Base-by-base conservation (phyloP, 1,140 invertebrate genomes). In the Armadillidium nasatum region DNA sequence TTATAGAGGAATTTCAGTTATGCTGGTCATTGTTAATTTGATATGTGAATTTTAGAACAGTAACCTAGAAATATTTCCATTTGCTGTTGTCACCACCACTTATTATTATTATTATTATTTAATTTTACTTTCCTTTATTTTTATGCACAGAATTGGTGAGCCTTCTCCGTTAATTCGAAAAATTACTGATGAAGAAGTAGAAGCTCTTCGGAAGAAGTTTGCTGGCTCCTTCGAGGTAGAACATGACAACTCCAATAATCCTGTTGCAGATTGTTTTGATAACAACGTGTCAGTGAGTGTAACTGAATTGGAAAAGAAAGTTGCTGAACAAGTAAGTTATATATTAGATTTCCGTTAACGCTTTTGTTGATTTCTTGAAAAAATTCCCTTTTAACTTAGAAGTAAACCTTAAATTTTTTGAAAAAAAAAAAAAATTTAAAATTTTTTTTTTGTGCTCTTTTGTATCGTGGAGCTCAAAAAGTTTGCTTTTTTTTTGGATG, bases 91-190 rank as follows among this genome's bases (percentile, higher is more conserved):
- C n/a, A n/a, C 87, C 74, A 84, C 88, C 1, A 81, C 86, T 85
- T 86, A n/a, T n/a, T n/a, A n/a, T n/a, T n/a, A n/a, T n/a, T n/a
- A n/a, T n/a, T n/a, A n/a, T n/a, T n/a, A n/a, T 95, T 71, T 85
- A 89, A 0, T 87, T 88, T 45, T 88, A 92, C 71, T 85, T 98
- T 0, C 87, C n/a, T n/a, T n/a, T n/a, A n/a, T 88, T 13, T 45
- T 88, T 13, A 95, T 94, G n/a, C 96, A 98, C 83, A 88, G 89
- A 83, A 93, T 98, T 82, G 93, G 94, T 70, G 94, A 94, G 84
- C 44, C 46, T 50, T 50, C 11, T 50, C 81, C 81, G n/a, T 78
- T 82, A 43, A 81, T 82, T 45, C 74, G 66, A 11, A 75, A 79
- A 44, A 76, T 82, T 22, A 81, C 80, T 54, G 70, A 78, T 44